Base-by-base conservation (phyloP, 2,113 vertebrate genomes). In the Laticauda colubrina region DNA sequence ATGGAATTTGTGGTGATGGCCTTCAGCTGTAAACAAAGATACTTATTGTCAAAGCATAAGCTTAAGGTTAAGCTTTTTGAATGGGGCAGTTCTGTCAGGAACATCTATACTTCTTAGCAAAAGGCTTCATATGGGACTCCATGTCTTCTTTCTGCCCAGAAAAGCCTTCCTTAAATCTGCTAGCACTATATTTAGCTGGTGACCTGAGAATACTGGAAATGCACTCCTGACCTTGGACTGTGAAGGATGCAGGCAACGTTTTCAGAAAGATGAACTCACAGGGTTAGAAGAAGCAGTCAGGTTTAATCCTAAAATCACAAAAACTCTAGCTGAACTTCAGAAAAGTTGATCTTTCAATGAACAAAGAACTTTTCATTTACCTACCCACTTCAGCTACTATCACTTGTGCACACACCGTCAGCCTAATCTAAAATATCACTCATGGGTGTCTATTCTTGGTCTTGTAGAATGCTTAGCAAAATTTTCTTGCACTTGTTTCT, bases 161-260 rank as follows among this genome's bases (percentile, higher is more conserved):
- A 53, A 29, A 87, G 29, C 26, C 23, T 53, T 90, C 89, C 34
- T 86, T 0, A 0, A 86, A 53, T 93, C n/a, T 93, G 93, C 95
- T 94, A 39, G 43, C 93, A 89, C 93, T 97, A 97, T 97, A 96
- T 97, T 96, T 94, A 96, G 95, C 94, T 0, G 0, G 90, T 85
- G 92, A 29, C 69, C 91, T 91, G 0, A 0, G 91, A 85, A n/a
- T 39, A 81, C 26, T 15, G 0, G 75, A 91, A 89, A 81, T 39
- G 3, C 91, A 93, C 4, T 91, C 56, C 89, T 26, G 90, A 92
- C 53, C 89, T 20, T 91, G 0, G 1, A 85, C 85, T 4, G 24
- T 75, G 24, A n/a, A 29, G 29, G 53, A 57, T 34, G 75, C 34
- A 45, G 26, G 64, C 61, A 51, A 69, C 9, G 29, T 51, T 81